Evolutionary conservation across 2,113 vertebrate species (phyloP).

Genomic region (Coryphaenoides rupestris): DNA sequence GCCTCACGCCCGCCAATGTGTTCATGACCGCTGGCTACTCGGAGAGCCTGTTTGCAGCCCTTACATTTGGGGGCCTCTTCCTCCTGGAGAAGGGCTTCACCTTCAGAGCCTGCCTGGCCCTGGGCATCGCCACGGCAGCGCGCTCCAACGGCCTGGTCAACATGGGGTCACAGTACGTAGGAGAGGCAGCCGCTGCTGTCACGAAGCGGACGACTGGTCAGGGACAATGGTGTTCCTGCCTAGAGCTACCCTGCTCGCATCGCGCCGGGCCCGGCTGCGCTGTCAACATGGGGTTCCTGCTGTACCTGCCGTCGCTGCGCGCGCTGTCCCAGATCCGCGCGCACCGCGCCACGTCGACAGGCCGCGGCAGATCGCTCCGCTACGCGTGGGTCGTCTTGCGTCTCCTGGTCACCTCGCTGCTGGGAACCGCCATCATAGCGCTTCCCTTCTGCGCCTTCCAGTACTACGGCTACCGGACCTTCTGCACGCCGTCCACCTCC

Average conservation of each 20-base stretch:
- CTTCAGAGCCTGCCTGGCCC: constrained; percentile 72
- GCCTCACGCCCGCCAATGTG: constrained; percentile 85
- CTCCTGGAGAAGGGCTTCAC: constrained; percentile 80
- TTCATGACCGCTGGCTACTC: constrained; percentile 93
- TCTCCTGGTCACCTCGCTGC: constrained; percentile 54
- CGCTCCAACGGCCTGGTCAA: constrained; percentile 89
- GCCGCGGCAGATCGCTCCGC: constrained; percentile 28
- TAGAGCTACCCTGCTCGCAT: too few relatives aligned
- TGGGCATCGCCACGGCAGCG: constrained; percentile 79
- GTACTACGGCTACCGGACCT: constrained; percentile 84
- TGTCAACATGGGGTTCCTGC: constrained; percentile 84
- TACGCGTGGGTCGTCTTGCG: constrained; percentile 43
- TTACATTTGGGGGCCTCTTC: constrained; percentile 83
- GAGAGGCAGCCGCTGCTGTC: too few relatives aligned
- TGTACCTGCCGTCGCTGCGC: constrained; percentile 68
- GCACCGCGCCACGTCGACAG: constrained; percentile 2
- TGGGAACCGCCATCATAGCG: constrained; percentile 58
- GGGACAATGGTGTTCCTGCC: too few relatives aligned
- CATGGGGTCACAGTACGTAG: too few relatives aligned
- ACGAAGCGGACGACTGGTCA: too few relatives aligned
- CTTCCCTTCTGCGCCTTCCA: constrained; percentile 90
- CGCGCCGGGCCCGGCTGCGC: too few relatives aligned
- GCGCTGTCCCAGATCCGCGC: constrained; percentile 57
- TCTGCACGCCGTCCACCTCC: constrained; percentile 73
- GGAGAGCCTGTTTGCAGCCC: constrained; percentile 84